These are phyloP conservation scores for Blastobasis lacticolella DNA, from an alignment of 2,888 invertebrate species.

Conservation along the genomic window DNA sequence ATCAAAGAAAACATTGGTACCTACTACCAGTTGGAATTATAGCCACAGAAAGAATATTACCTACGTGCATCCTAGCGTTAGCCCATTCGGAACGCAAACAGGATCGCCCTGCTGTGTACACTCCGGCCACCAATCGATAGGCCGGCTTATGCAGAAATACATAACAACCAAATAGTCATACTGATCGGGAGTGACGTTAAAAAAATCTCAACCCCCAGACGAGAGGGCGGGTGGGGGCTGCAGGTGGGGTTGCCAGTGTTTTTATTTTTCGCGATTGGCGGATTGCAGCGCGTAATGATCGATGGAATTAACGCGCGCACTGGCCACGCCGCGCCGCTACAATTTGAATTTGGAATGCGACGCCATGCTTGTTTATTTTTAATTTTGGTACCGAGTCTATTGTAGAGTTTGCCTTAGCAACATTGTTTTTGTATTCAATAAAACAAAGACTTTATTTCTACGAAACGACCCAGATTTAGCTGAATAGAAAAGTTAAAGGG, in stretches of 20 bases:
- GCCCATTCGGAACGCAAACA: no score
- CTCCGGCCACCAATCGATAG: background rate
- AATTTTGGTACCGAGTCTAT: no score
- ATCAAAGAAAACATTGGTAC: no score
- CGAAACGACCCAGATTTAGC: no score
- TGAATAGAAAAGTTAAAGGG: background rate
- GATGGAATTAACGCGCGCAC: constrained; percentile 67
- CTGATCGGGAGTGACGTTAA: constrained; percentile 59
- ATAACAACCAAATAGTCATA: constrained; percentile 28
- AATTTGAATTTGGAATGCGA: constrained; percentile 41
- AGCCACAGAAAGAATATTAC: no score
- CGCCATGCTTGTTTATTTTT: no score
- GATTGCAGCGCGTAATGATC: constrained; percentile 72
- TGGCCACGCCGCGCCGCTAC: constrained; percentile 44
- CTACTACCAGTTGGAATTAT: no score
- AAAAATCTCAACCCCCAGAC: constrained; percentile 60
- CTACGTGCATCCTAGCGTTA: no score
- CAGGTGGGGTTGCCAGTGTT: constrained; percentile 61
- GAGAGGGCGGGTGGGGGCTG: constrained; percentile 26
- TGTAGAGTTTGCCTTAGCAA: no score
- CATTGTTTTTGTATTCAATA: no score
- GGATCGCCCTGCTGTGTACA: background rate
- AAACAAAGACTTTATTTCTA: no score
- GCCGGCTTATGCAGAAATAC: constrained; percentile 8
- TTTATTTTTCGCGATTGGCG: constrained; percentile 72